Evolutionary conservation across 1,140 invertebrate genomes (phyloP).

Genomic region (Coptotermes formosanus): DNA sequence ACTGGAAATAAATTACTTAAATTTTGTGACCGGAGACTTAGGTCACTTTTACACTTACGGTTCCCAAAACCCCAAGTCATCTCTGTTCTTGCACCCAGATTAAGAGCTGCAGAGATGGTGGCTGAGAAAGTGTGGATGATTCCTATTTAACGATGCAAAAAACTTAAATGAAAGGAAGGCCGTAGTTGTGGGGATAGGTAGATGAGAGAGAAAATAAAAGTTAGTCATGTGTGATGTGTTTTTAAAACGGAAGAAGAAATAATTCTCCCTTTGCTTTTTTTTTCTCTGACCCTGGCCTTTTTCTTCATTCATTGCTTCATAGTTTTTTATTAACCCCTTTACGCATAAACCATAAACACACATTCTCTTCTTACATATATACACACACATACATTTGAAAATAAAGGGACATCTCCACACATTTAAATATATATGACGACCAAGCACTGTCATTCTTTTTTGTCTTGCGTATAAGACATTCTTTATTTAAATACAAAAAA

Average conservation of each 20-base stretch:
- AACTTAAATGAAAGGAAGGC: constrained; percentile 14
- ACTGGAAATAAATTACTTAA: too few species aligned
- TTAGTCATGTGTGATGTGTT: constrained; percentile 27
- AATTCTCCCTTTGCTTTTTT: background rate
- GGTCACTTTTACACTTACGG: too few species aligned
- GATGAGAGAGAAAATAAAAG: constrained; percentile 20
- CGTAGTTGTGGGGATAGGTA: background rate
- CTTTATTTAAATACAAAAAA: constrained; percentile 31
- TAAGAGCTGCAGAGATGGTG: background rate
- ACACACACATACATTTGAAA: background rate
- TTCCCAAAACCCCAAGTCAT: background rate
- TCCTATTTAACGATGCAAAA: constrained; percentile 30
- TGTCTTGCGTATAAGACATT: background rate
- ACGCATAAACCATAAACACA: constrained; percentile 12
- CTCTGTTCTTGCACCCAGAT: background rate
- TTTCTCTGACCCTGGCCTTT: background rate
- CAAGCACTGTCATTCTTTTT: constrained; percentile 7
- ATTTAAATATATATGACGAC: constrained; percentile 8
- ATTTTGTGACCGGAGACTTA: too few species aligned
- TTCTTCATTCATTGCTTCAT: background rate
- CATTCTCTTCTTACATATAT: background rate
- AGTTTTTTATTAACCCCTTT: constrained; percentile 19
- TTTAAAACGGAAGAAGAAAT: constrained; percentile 13
- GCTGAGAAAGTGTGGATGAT: constrained; percentile 19
- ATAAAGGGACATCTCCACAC: constrained; percentile 24